A percentile compares a stretch with the other conserved stretches of the same genome.
These are phyloP conservation scores for Chloropsis hardwickii DNA, from an alignment of 2,113 vertebrate species.

Conservation along the genomic window DNA sequence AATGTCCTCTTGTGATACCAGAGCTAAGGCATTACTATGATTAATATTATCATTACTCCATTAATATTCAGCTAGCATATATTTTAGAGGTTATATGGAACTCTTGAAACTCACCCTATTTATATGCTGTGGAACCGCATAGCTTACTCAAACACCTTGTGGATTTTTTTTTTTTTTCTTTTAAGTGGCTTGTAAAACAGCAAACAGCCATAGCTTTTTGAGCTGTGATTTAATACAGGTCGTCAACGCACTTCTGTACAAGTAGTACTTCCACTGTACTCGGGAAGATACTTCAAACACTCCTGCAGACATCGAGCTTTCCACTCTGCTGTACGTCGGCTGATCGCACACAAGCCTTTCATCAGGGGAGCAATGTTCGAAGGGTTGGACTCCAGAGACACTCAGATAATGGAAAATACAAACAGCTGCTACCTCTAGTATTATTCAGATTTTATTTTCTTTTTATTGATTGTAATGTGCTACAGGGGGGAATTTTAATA, in stretches of 20 bases:
- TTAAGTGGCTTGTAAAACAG: conserved; percentile 45
- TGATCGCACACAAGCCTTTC: conserved; percentile 52
- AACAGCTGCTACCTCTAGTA: conserved; percentile 98
- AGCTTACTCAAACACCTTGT: conserved; percentile 65
- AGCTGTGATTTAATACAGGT: conserved; percentile 48
- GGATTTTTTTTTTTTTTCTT: background rate
- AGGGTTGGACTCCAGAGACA: conserved; percentile 69
- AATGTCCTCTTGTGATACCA: background rate
- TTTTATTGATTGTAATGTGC: conserved; percentile 71
- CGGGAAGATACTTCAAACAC: conserved; percentile 47
- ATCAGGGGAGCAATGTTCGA: conserved; percentile 60
- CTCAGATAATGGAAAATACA: conserved; percentile 76
- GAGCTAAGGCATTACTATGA: conserved; percentile 62
- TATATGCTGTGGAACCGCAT: conserved; percentile 72
- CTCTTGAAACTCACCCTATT: conserved; percentile 74
- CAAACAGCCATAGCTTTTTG: conserved; percentile 34
- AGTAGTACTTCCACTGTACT: conserved; percentile 30
- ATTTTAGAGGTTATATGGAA: conserved; percentile 72
- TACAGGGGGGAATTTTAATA: conserved; percentile 46
- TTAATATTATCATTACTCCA: conserved; percentile 75
- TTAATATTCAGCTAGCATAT: conserved; percentile 74
- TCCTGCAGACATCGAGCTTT: conserved; percentile 26
- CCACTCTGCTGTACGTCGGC: conserved; percentile 41
- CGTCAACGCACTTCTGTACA: conserved; percentile 46
- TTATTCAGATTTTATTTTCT: conserved; percentile 82